These are phyloP conservation scores for Crenuchus spilurus DNA, from an alignment of 2,797 vertebrate genomes.

Conservation along the genomic window DNA sequence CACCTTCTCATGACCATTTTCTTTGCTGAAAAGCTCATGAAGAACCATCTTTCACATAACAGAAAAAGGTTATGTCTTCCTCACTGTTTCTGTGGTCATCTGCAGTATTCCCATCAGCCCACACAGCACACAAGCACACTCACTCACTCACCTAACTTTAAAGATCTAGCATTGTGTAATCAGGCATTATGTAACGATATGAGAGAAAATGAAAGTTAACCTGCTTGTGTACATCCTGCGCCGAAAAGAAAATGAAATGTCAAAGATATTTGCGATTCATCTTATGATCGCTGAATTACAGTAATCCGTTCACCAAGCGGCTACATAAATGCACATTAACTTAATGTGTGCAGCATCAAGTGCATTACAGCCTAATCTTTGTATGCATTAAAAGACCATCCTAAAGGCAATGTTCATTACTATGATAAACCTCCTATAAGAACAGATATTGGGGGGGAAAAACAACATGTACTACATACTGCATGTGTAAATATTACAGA, in stretches of 20 bases:
- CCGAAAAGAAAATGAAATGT: slow-evolving; percentile 71
- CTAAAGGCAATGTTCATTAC: slow-evolving; percentile 49
- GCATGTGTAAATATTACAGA: neutral
- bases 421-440: slow-evolving; percentile 30
- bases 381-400: slow-evolving; percentile 47
- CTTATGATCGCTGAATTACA: slow-evolving; percentile 32
- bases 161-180: slow-evolving; percentile 41
- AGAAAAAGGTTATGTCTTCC: neutral
- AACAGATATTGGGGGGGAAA: slow-evolving; percentile 9
- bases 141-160: slow-evolving; percentile 23
- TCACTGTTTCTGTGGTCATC: slow-evolving; percentile 12
- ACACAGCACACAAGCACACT: slow-evolving; percentile 9
- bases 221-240: slow-evolving; percentile 32
- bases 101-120: slow-evolving; percentile 20
- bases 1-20: too few relatives aligned
- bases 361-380: slow-evolving; percentile 66
- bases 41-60: neutral
- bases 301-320: slow-evolving; percentile 63
- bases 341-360: slow-evolving; percentile 65
- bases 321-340: slow-evolving; percentile 65
- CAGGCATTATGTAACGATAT: slow-evolving; percentile 39
- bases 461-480: neutral
- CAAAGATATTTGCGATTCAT: slow-evolving; percentile 62
- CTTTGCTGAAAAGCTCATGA: too few relatives aligned
- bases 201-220: slow-evolving; percentile 9